Evolutionary conservation across 2,888 invertebrate species (phyloP), one percentile per base, ranked within the genome.

Genomic region (Orthonevra nobilis): DNA sequence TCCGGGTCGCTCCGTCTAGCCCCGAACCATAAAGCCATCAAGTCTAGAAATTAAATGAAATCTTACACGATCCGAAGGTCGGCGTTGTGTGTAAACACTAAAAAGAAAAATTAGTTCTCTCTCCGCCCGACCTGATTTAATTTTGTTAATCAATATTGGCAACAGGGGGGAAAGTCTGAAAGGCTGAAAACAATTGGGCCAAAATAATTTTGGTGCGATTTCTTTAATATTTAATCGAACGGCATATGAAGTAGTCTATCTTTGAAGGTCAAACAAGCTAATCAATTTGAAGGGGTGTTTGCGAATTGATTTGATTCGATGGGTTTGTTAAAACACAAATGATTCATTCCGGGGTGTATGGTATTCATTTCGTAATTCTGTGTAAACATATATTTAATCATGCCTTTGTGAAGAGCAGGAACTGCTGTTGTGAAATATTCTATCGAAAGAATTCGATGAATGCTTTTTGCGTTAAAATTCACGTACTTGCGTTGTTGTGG

Each of bases 51-150:
- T n/a, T n/a, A n/a, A n/a, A n/a, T n/a, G n/a, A n/a, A n/a, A n/a
- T n/a, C n/a, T n/a, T n/a, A n/a, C n/a, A 12, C 36, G 12, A n/a
- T 46, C n/a, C 34, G 61, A 61, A 61, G 70, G 70, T 61, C 72
- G 6, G 7, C 36, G 36, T 46, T 72, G 54, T 63, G 9, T 72
- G 26, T 54, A 72, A 72, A 72, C 61, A n/a, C n/a, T n/a, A n/a
- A n/a, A 63, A 63, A 50, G 2, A 60, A 48, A 48, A 28, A 3
- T 14, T 23, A 19, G 3, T 23, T 2, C 9, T 32, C 10, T 44
- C n/a, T n/a, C 6, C 19, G 9, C 17, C 44, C 30, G 7, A 2
- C 44, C 14, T 52, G 2, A 20, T 10, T 17, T 19, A 50, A 4
- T 30, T 61, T 28, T 61, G 61, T 74, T 32, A 46, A 74, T 61